phyloP scores from a whole-genome alignment of 2,113 vertebrate genomes.

The Cinclus cinclus region DNA sequence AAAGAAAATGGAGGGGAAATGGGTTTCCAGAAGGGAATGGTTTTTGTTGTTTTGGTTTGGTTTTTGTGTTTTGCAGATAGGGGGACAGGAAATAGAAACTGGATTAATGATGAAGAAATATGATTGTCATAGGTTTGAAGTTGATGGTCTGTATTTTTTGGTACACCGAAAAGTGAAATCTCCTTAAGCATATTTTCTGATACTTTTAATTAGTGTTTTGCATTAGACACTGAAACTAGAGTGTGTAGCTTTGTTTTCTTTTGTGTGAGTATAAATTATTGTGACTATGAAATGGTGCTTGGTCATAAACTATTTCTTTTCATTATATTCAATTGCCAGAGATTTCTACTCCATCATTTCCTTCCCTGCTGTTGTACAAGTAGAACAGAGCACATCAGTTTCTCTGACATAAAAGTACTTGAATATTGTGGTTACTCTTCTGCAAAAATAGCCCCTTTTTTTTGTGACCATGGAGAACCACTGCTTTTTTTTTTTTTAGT shows the following conservation, averaged over 20 bases:
- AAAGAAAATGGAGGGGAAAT: neutral
- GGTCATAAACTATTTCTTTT: slow-evolving; percentile 1
- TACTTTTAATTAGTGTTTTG: neutral
- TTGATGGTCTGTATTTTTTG: neutral
- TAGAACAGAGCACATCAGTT: neutral
- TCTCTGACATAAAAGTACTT: neutral
- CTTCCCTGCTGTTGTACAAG: neutral
- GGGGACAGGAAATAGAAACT: neutral
- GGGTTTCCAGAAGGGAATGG: neutral
- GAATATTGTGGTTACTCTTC: neutral
- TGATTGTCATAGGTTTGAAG: neutral
- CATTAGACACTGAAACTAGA: neutral
- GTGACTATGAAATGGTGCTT: neutral
- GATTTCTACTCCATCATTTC: neutral
- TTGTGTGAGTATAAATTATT: neutral
- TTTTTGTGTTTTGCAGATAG: neutral
- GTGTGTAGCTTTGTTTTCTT: neutral
- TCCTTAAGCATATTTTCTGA: neutral
- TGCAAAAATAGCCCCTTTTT: neutral
- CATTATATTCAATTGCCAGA: neutral
- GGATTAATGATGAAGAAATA: neutral
- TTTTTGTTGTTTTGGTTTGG: neutral
- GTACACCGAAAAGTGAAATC: neutral
- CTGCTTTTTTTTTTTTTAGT: neutral
- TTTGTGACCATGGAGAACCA: neutral